Percentiles rank a stretch among this genome's conserved stretches.
phyloP scores from a whole-genome alignment of 2,113 vertebrate species.

The Shinisaurus crocodilurus region DNA sequence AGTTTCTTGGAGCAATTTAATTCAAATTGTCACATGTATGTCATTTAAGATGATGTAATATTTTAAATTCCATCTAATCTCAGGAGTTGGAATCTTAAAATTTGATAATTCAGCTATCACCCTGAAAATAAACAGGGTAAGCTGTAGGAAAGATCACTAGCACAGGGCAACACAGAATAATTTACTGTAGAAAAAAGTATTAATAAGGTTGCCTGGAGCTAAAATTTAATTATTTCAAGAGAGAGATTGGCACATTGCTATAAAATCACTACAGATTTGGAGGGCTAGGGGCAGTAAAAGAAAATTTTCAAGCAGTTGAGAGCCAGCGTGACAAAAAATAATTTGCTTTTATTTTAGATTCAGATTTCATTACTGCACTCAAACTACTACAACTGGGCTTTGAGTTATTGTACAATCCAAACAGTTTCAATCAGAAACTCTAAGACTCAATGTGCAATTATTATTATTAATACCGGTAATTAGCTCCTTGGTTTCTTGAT shows the following conservation, averaged over 20 bases:
- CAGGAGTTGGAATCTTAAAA: constrained; percentile 32
- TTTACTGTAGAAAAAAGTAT: constrained; percentile 27
- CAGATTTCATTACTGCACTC: constrained; percentile 86
- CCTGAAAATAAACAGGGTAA: constrained; percentile 55
- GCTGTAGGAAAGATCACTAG: constrained; percentile 45
- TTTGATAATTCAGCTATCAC: constrained; percentile 54
- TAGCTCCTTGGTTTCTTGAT: constrained; percentile 84
- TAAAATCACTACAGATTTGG: constrained; percentile 54
- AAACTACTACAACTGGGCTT: constrained; percentile 84
- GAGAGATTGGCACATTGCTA: constrained; percentile 29
- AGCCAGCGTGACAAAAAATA: constrained; percentile 87
- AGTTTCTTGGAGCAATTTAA: constrained; percentile 32
- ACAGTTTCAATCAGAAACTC: constrained; percentile 84
- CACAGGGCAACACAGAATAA: not conserved
- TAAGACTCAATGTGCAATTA: constrained; percentile 85
- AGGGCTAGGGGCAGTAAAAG: constrained; percentile 64
- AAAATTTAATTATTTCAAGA: constrained; percentile 57
- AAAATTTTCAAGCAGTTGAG: constrained; percentile 81
- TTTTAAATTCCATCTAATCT: constrained; percentile 29
- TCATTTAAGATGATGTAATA: constrained; percentile 30
- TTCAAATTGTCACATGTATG: not conserved
- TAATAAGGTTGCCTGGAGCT: constrained; percentile 19
- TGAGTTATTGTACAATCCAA: constrained; percentile 85
- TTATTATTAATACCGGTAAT: constrained; percentile 86
- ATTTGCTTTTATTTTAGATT: constrained; percentile 87